phyloP scores from a whole-genome alignment of 2,113 vertebrate genomes.

The Pyrgilauda ruficollis region DNA sequence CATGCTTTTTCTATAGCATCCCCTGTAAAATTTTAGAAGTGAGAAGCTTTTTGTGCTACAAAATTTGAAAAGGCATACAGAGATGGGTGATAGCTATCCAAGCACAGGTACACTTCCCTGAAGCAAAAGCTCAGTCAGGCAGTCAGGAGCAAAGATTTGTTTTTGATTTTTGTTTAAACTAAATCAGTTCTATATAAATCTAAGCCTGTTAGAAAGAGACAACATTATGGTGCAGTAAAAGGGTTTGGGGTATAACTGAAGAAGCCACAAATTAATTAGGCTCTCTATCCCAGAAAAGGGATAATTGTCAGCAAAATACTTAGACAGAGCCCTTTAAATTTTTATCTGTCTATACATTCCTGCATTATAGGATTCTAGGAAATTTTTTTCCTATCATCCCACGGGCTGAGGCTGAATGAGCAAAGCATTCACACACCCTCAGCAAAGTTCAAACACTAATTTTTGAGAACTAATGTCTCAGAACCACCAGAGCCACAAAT shows the following conservation, averaged over 20 bases:
- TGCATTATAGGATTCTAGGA: neutral
- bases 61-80: neutral
- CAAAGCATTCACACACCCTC: neutral
- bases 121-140: neutral
- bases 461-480: neutral
- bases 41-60: neutral
- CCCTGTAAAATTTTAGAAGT: neutral
- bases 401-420: neutral
- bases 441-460: neutral
- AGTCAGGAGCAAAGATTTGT: neutral
- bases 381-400: neutral
- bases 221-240: neutral
- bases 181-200: neutral
- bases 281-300: neutral
- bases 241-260: neutral
- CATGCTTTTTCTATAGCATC: neutral
- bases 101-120: neutral
- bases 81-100: neutral
- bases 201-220: neutral
- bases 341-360: neutral
- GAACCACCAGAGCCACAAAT: neutral
- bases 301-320: neutral
- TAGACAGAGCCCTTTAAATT: neutral
- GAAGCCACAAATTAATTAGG: neutral
- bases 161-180: neutral